phyloP scores from a whole-genome alignment of 2,113 vertebrate genomes.

The Macquaria ambigua region DNA sequence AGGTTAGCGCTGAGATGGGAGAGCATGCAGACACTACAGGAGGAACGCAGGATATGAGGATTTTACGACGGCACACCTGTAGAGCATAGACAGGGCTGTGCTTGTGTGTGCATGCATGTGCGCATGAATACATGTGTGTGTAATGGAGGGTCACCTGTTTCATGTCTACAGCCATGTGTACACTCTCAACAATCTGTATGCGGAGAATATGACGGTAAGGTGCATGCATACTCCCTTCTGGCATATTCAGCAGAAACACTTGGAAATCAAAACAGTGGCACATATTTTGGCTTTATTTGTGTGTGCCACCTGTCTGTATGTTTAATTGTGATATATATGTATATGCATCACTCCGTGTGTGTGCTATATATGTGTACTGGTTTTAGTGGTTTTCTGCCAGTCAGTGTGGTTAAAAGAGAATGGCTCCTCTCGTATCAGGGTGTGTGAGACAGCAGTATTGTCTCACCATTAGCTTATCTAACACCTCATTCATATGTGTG shows the following conservation, averaged over 20 bases:
- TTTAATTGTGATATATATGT: background rate
- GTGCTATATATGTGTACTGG: constrained; percentile 6
- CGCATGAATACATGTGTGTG: constrained; percentile 27
- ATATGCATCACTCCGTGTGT: background rate
- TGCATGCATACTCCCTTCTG: constrained; percentile 32
- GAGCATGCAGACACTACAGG: constrained; percentile 62
- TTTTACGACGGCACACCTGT: constrained; percentile 63
- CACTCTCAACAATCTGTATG: constrained; percentile 78
- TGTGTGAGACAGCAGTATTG: constrained; percentile 34
- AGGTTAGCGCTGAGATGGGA: constrained; percentile 79
- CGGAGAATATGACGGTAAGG: constrained; percentile 80
- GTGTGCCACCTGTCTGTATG: constrained; percentile 13
- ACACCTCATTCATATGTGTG: constrained; percentile 49
- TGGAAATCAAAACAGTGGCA: background rate
- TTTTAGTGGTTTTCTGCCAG: constrained; percentile 30
- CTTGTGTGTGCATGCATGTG: constrained; percentile 50
- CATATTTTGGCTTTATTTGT: constrained; percentile 2
- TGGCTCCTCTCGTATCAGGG: constrained; percentile 16
- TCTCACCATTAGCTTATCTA: constrained; percentile 47
- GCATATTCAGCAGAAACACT: constrained; percentile 29
- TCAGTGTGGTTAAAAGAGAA: constrained; percentile 20
- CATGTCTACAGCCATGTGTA: constrained; percentile 80
- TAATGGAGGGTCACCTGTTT: constrained; percentile 80
- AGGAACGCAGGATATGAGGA: constrained; percentile 58
- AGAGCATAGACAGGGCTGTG: constrained; percentile 53